A percentile compares a stretch with the other conserved stretches of the same genome.
Evolutionary conservation across 2,797 vertebrate genomes (phyloP).

Genomic region (Lemur catta): DNA sequence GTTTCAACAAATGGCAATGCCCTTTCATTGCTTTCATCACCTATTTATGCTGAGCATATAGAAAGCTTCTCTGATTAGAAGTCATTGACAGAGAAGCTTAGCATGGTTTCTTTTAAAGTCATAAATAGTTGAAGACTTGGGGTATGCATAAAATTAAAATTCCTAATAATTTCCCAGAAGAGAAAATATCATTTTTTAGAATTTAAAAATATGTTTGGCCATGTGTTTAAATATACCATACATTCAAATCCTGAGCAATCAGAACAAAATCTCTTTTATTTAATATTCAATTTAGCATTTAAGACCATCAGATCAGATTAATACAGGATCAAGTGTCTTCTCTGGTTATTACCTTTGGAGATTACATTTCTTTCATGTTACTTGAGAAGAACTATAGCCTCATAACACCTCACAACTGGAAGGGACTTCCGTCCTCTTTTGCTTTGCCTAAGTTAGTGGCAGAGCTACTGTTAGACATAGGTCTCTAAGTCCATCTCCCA

Average conservation of each 20-base stretch:
- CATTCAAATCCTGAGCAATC: background rate
- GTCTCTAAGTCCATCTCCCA: background rate
- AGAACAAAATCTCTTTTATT: background rate
- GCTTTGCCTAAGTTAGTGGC: background rate
- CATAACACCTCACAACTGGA: background rate
- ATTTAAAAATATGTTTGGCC: conserved; percentile 5
- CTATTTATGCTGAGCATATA: background rate
- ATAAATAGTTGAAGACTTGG: background rate
- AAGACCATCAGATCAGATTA: background rate
- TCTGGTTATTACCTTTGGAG: background rate
- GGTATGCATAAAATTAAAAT: conserved; percentile 27
- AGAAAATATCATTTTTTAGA: background rate
- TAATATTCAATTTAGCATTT: background rate
- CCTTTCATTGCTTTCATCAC: background rate
- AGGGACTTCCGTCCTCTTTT: background rate
- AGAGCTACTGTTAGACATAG: background rate
- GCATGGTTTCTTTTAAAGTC: conserved; percentile 24
- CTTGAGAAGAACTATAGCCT: background rate
- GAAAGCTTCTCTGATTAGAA: conserved; percentile 37
- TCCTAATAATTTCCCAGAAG: conserved; percentile 10
- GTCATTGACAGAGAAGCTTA: conserved; percentile 21
- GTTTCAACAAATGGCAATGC: background rate
- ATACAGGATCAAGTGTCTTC: background rate
- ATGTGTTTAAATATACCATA: background rate
- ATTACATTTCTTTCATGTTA: background rate